A percentile compares a stretch with the other conserved stretches of the same genome.
Evolutionary conservation across 2,113 vertebrate genomes (phyloP).

Genomic region (Callipepla squamata): DNA sequence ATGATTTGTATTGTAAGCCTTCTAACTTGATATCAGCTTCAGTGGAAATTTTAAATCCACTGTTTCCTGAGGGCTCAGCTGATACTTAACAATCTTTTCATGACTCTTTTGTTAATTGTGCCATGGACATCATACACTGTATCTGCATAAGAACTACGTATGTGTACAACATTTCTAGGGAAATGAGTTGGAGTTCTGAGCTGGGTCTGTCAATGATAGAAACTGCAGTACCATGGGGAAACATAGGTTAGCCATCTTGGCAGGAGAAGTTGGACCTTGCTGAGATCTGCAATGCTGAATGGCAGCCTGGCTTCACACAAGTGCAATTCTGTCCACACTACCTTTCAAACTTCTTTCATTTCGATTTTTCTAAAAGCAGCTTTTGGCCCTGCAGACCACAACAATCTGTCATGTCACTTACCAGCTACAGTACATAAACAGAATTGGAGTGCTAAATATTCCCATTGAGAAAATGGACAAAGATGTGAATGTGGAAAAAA

Average conservation of each 20-base stretch:
- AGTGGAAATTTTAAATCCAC: not conserved
- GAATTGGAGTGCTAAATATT: conserved; percentile 44
- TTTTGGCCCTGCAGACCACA: conserved; percentile 38
- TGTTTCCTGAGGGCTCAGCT: not conserved
- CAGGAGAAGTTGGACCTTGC: not conserved
- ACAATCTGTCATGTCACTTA: conserved; percentile 25
- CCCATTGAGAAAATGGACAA: conserved; percentile 14
- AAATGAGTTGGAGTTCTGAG: not conserved
- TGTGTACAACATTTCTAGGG: not conserved
- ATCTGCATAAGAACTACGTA: fast-evolving
- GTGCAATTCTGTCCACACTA: not conserved
- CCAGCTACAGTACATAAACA: conserved; percentile 23
- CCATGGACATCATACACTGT: fast-evolving
- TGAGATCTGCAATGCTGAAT: not conserved
- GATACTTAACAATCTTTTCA: not conserved
- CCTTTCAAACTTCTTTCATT: not conserved
- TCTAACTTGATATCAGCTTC: not conserved
- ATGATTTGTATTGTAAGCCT: not conserved
- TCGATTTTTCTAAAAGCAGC: not conserved
- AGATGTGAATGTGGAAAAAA: conserved; percentile 6
- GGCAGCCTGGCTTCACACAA: not conserved
- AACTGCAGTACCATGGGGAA: not conserved
- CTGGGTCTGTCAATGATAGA: not conserved
- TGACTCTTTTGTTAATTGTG: not conserved
- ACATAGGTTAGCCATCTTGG: not conserved